These are phyloP conservation scores for Nibea coibor DNA, from an alignment of 2,113 vertebrate species.

Conservation along the genomic window DNA sequence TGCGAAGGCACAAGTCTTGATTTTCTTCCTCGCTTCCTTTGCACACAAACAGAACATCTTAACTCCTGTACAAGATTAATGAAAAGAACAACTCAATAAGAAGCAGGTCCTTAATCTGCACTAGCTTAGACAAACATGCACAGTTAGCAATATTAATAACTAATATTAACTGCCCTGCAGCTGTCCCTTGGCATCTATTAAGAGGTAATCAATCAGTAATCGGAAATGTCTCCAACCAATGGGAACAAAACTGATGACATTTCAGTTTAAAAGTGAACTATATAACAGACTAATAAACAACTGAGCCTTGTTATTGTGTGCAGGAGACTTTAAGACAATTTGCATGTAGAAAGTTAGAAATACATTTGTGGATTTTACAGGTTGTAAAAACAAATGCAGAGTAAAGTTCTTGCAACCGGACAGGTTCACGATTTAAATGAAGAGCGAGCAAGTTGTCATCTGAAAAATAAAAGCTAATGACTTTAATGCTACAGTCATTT, in stretches of 20 bases:
- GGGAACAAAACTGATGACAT: background rate
- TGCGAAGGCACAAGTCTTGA: background rate
- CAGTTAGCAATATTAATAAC: background rate
- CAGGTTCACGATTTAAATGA: background rate
- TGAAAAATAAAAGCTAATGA: background rate
- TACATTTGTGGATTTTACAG: background rate
- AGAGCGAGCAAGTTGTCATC: background rate
- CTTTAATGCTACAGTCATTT: background rate
- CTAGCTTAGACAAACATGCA: background rate
- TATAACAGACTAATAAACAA: background rate
- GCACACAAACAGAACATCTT: background rate
- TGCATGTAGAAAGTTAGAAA: background rate
- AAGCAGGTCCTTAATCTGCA: background rate
- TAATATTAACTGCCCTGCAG: background rate
- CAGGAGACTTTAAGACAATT: background rate
- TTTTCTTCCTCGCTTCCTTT: background rate
- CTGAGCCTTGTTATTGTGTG: background rate
- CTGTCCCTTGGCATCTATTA: background rate
- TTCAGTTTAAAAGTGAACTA: background rate
- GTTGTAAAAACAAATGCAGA: background rate
- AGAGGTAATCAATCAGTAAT: background rate
- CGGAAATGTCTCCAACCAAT: background rate
- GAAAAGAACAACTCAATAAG: background rate
- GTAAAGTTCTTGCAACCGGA: background rate
- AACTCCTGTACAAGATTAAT: slow-evolving; percentile 1